Percentiles rank a stretch among this genome's conserved stretches.
phyloP scores from a whole-genome alignment of 2,888 invertebrate genomes.

The Cancer borealis region DNA sequence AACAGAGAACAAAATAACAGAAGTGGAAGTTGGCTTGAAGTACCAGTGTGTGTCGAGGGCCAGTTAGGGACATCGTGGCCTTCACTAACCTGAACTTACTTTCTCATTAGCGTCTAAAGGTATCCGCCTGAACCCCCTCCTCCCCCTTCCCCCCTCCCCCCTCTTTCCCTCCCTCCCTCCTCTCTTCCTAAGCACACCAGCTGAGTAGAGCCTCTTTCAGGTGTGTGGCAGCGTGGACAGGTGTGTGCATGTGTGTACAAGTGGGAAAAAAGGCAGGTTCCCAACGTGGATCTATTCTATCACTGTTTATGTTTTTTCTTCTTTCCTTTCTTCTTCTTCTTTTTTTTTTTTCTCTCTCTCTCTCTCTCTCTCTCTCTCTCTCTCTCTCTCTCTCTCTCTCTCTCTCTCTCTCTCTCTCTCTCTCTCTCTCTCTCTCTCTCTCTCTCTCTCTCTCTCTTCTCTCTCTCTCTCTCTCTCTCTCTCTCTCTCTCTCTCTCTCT shows the following conservation, averaged over 20 bases:
- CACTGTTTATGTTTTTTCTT: background rate
- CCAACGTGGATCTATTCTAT: background rate
- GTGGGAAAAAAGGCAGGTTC: background rate
- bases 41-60: conserved; percentile 9
- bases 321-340: background rate
- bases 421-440: background rate
- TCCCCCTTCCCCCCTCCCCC: background rate
- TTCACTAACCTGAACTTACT: conserved; percentile 13
- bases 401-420: background rate
- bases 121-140: background rate
- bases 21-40: background rate
- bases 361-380: background rate
- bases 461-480: background rate
- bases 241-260: background rate
- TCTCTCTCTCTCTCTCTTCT: background rate
- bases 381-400: background rate
- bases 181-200: background rate
- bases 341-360: background rate
- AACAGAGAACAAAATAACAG: background rate
- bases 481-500: conserved; percentile 31
- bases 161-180: background rate
- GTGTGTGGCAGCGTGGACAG: background rate
- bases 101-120: conserved; percentile 1
- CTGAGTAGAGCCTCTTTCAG: background rate
- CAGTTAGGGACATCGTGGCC: conserved; percentile 22